Conservation (phyloP, 2,888 invertebrate genomes). For the Abscondita cerata region DNA sequence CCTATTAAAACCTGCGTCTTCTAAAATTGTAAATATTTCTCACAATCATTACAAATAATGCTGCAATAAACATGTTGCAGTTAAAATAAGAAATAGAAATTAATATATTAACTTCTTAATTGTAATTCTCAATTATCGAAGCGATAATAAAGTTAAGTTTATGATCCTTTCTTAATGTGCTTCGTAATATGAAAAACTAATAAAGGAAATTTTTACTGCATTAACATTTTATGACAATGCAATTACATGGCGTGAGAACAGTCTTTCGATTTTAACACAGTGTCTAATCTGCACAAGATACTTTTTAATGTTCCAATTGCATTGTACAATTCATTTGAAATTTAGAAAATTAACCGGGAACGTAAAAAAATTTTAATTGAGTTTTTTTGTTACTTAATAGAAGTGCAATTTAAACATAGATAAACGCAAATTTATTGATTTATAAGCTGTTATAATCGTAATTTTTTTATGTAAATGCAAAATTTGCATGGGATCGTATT, state of each 20-base stretch:
- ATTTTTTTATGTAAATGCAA: no score
- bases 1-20: no score
- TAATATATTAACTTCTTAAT: slow-evolving; percentile 10
- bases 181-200: slow-evolving; percentile 12
- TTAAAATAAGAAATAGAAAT: slow-evolving; percentile 5
- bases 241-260: slow-evolving; percentile 10
- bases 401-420: no score
- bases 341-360: no score
- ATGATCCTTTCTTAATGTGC: slow-evolving; percentile 7
- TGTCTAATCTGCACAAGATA: neutral
- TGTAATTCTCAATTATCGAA: slow-evolving; percentile 7
- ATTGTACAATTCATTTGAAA: no score
- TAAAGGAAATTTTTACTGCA: slow-evolving; percentile 2
- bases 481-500: no score
- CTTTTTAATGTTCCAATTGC: no score
- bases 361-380: no score
- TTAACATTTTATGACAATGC: neutral
- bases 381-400: no score
- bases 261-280: neutral
- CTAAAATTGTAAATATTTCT: no score
- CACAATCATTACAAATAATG: neutral
- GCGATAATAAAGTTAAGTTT: slow-evolving; percentile 6
- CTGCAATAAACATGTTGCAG: neutral
- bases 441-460: no score
- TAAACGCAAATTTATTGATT: no score